Percentiles rank a stretch among this genome's conserved stretches.
Evolutionary conservation across 2,113 vertebrate genomes (phyloP).

Genomic region (Rousettus leschenaultii): DNA sequence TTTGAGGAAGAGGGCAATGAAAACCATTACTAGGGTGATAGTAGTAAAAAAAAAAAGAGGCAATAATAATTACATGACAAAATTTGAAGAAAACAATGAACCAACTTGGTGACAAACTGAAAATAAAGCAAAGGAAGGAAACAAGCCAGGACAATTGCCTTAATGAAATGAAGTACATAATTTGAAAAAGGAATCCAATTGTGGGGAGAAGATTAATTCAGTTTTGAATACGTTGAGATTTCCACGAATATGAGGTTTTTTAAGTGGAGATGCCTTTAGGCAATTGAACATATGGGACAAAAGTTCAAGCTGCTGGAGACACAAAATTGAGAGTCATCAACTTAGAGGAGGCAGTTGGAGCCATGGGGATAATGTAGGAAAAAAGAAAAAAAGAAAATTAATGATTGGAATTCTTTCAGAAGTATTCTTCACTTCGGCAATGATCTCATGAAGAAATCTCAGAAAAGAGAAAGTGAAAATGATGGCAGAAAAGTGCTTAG

Average conservation of each 20-base stretch:
- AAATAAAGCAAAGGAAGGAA: neutral
- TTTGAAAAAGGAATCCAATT: neutral
- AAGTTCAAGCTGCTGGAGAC: constrained; percentile 12
- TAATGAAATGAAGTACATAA: neutral
- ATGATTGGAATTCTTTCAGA: neutral
- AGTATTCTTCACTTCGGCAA: neutral
- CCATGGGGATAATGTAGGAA: neutral
- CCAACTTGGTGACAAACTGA: neutral
- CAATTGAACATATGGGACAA: neutral
- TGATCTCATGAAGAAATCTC: neutral
- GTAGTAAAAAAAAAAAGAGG: neutral
- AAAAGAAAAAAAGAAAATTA: neutral
- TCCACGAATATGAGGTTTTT: neutral
- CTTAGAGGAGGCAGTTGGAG: neutral
- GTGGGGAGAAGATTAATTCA: neutral
- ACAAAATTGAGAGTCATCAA: constrained; percentile 8
- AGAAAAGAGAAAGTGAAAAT: neutral
- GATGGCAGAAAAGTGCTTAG: neutral
- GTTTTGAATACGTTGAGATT: neutral
- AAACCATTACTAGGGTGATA: neutral
- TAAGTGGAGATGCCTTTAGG: neutral
- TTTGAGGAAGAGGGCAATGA: neutral
- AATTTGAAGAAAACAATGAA: neutral
- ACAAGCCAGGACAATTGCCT: neutral
- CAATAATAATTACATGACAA: neutral